These are phyloP conservation scores for Sebastes matsubarae DNA, from an alignment of 2,797 vertebrate species.

Conservation along the genomic window DNA sequence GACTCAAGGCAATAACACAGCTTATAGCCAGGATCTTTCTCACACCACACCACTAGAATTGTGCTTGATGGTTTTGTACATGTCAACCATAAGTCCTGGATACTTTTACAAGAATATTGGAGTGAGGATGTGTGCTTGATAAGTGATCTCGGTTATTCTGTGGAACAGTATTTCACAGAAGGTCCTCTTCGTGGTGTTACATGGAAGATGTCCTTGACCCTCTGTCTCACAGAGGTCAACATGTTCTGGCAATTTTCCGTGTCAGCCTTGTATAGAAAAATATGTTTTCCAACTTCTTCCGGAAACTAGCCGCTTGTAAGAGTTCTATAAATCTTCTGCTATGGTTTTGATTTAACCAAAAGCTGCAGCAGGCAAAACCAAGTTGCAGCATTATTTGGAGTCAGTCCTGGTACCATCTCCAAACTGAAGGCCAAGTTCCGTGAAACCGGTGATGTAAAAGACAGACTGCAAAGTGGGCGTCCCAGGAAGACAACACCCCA, in stretches of 20 bases:
- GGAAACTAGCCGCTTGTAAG: not conserved
- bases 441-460: no score
- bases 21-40: not conserved
- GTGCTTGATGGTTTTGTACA: not conserved
- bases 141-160: not conserved
- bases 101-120: not conserved
- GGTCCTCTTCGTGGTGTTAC: not conserved
- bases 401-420: no score
- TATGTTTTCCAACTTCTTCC: not conserved
- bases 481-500: no score
- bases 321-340: not conserved
- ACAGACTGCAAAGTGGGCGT: no score
- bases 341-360: not conserved
- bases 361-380: not conserved
- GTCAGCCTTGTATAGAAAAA: not conserved
- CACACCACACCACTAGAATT: not conserved
- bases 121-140: not conserved
- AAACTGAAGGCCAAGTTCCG: no score
- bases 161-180: not conserved
- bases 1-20: not conserved
- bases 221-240: not conserved
- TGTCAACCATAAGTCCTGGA: not conserved
- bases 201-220: constrained; percentile 1
- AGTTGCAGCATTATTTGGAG: no score
- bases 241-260: not conserved